Percentiles rank a stretch among this genome's conserved stretches.
These are phyloP conservation scores for Bombus consobrinus DNA, from an alignment of 1,140 invertebrate genomes.

Conservation along the genomic window DNA sequence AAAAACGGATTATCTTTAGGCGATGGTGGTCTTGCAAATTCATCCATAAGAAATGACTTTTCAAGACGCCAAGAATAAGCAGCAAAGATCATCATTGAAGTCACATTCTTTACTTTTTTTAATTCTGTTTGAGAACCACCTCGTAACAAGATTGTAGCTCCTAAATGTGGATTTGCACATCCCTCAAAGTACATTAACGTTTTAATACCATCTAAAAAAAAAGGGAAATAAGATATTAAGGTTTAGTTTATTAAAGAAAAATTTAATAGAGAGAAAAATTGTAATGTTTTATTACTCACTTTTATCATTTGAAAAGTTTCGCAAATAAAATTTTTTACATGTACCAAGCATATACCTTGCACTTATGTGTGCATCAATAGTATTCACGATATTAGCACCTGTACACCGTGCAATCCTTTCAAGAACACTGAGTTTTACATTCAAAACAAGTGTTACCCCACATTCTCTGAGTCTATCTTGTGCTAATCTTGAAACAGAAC, in stretches of 20 bases:
- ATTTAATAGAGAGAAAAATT: background rate
- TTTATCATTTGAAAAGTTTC: constrained; percentile 85
- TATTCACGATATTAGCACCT: constrained; percentile 93
- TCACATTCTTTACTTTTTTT: constrained; percentile 91
- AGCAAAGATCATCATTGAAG: constrained; percentile 91
- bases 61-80: constrained; percentile 96
- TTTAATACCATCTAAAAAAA: constrained; percentile 86
- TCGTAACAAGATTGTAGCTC: constrained; percentile 94
- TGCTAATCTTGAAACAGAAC: constrained; percentile 93
- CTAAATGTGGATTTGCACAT: constrained; percentile 91
- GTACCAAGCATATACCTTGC: constrained; percentile 92
- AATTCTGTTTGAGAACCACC: constrained; percentile 91
- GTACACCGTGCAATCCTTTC: constrained; percentile 92
- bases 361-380: constrained; percentile 94
- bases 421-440: constrained; percentile 94
- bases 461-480: constrained; percentile 92
- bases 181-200: constrained; percentile 97
- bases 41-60: constrained; percentile 94
- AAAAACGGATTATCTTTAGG: constrained; percentile 80
- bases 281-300: constrained; percentile 73
- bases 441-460: constrained; percentile 93
- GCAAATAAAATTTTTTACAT: constrained; percentile 93
- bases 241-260: background rate
- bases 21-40: constrained; percentile 88
- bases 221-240: constrained; percentile 42